Conservation (phyloP, 92 coral and sea anemone genomes). For the Muricea muricata region DNA sequence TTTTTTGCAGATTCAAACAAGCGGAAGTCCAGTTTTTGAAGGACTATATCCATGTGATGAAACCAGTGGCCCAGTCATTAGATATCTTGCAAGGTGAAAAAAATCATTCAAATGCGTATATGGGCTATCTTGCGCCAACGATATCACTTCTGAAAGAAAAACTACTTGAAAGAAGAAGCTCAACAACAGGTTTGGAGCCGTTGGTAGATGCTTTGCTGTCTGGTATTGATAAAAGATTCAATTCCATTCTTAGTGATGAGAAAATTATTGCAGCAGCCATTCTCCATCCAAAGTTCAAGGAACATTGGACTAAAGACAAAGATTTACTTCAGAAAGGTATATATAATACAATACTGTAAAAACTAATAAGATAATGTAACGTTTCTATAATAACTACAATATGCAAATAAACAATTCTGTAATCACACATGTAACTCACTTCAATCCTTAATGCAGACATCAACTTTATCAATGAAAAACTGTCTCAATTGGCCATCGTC, state of each 20-base stretch:
- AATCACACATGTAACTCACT: background rate
- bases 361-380: background rate
- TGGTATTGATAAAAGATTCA: background rate
- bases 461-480: background rate
- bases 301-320: background rate
- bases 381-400: background rate
- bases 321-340: constrained; percentile 11
- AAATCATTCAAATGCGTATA: background rate
- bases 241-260: background rate
- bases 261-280: background rate
- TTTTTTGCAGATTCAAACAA: background rate
- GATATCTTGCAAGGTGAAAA: background rate
- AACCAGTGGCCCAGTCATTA: background rate
- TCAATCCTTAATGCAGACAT: background rate
- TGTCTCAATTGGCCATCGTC: background rate
- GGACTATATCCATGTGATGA: background rate
- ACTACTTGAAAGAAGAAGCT: background rate
- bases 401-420: no score
- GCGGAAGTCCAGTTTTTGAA: background rate
- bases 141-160: constrained; percentile 1
- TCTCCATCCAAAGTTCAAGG: constrained; percentile 10
- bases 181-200: background rate
- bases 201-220: constrained; percentile 13
- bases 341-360: no score
- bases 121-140: background rate